Percentiles rank a stretch among this genome's conserved stretches.
Conservation (phyloP, 2,113 vertebrate genomes). For the Etheostoma spectabile region DNA sequence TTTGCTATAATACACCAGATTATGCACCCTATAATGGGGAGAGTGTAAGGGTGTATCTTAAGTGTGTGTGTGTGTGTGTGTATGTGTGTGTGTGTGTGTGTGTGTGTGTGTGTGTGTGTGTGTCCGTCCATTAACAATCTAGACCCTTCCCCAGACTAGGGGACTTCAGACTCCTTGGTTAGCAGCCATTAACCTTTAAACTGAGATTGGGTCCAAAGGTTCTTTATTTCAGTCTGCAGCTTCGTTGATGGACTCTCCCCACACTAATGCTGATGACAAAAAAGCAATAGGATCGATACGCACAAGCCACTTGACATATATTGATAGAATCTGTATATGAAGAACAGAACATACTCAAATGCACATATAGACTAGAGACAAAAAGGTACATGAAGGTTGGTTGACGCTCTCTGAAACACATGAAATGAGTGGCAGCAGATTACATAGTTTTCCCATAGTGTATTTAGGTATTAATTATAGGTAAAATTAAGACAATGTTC, state of each 20-base stretch:
- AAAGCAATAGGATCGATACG: constrained; percentile 10
- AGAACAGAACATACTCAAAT: too few species aligned
- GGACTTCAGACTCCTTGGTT: constrained; percentile 30
- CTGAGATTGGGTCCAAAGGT: constrained; percentile 26
- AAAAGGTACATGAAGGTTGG: neutral
- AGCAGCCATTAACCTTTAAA: constrained; percentile 54
- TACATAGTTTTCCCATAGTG: neutral
- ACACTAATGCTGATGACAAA: constrained; percentile 29
- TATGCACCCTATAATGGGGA: constrained; percentile 18
- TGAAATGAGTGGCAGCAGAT: neutral
- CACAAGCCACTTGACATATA: neutral
- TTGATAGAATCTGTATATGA: neutral
- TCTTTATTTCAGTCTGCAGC: constrained; percentile 25
- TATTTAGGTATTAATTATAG: neutral
- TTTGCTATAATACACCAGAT: constrained; percentile 31
- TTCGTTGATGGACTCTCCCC: constrained; percentile 7
- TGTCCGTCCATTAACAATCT: constrained; percentile 24
- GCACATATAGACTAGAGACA: too few species aligned
- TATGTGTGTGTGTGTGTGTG: neutral
- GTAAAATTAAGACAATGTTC: neutral
- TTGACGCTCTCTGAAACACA: neutral
- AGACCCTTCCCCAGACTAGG: neutral
- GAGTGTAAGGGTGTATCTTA: neutral
- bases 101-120: neutral
- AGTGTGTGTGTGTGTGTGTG: neutral